Conservation (phyloP, 2,797 vertebrate species). For the Jordanella pulchra region DNA sequence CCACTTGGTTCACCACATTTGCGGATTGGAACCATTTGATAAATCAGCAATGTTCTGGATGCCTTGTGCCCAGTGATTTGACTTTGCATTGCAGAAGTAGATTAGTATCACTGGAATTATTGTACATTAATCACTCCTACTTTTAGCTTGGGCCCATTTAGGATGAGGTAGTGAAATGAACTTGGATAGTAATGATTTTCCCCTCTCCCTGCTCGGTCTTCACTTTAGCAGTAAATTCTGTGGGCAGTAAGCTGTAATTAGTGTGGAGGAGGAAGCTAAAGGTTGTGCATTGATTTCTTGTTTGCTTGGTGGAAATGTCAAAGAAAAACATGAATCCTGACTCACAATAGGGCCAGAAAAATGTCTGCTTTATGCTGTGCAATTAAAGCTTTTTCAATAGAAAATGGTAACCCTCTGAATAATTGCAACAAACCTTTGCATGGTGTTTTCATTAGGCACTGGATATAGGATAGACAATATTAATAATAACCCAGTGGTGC, state of each 20-base stretch:
- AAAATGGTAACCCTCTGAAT: conserved; percentile 1
- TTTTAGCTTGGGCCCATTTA: conserved; percentile 62
- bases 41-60: conserved; percentile 34
- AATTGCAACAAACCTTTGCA: not conserved
- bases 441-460: not conserved
- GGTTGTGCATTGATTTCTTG: conserved; percentile 73
- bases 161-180: conserved; percentile 61
- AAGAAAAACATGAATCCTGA: conserved; percentile 45
- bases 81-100: conserved; percentile 34
- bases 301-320: conserved; percentile 63
- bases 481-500: conserved; percentile 5
- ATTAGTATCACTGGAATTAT: conserved; percentile 59
- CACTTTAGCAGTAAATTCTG: conserved; percentile 58
- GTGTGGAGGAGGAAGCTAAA: conserved; percentile 58
- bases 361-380: conserved; percentile 9
- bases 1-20: conserved; percentile 16
- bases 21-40: conserved; percentile 7
- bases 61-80: conserved; percentile 34
- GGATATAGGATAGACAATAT: conserved; percentile 6
- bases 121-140: conserved; percentile 66
- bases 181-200: conserved; percentile 67
- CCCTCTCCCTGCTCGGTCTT: conserved; percentile 32
- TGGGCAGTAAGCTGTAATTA: conserved; percentile 71
- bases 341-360: conserved; percentile 33
- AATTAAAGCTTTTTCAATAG: conserved; percentile 7